Evolutionary conservation across 1,140 invertebrate species (phyloP).

Genomic region (Scaptomyza graminum): DNA sequence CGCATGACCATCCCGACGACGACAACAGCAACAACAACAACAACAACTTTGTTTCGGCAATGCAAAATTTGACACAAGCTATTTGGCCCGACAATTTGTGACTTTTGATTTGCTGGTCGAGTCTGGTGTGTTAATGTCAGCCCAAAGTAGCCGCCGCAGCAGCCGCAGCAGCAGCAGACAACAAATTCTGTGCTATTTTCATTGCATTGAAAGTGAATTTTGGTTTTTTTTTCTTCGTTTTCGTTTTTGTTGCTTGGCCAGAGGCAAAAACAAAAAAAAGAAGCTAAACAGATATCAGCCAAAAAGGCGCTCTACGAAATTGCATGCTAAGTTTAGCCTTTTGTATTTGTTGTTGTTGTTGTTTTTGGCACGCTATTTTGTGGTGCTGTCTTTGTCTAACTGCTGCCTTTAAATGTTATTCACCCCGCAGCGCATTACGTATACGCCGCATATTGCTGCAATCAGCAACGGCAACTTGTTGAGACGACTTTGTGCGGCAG

Average conservation of each 20-base stretch:
- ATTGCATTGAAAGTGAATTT: slow-evolving; percentile 66
- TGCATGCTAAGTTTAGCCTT: slow-evolving; percentile 82
- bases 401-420: slow-evolving; percentile 64
- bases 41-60: slow-evolving; percentile 36
- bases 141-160: slow-evolving; percentile 3
- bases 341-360: slow-evolving; percentile 17
- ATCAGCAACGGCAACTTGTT: slow-evolving; percentile 56
- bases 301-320: slow-evolving; percentile 35
- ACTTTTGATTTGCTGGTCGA: slow-evolving; percentile 28
- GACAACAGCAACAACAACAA: slow-evolving; percentile 28
- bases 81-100: slow-evolving; percentile 44
- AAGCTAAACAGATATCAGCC: too few species aligned
- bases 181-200: slow-evolving; percentile 68
- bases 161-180: slow-evolving; percentile 20
- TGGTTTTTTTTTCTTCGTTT: too few species aligned
- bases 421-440: slow-evolving; percentile 71
- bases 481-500: slow-evolving; percentile 54
- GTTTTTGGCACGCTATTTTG: slow-evolving; percentile 70
- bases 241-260: slow-evolving; percentile 35
- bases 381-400: neutral
- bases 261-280: neutral
- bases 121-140: slow-evolving; percentile 66
- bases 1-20: slow-evolving; percentile 49
- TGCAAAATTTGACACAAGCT: slow-evolving; percentile 67
- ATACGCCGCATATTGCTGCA: slow-evolving; percentile 53